Conservation (phyloP, 2,113 vertebrate genomes). For the Ptyas mucosa region DNA sequence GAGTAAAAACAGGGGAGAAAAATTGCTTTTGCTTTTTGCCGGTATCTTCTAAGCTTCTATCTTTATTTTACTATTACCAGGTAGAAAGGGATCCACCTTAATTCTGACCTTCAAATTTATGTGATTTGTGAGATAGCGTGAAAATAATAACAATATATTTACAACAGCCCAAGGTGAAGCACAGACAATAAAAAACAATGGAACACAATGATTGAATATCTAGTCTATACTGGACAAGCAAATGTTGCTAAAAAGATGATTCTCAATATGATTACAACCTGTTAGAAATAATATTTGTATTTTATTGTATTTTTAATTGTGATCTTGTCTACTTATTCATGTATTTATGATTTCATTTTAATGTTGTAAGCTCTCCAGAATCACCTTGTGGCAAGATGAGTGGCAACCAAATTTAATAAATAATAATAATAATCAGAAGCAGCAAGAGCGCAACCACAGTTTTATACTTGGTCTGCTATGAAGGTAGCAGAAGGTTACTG, state of each 20-base stretch:
- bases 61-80: constrained; percentile 10
- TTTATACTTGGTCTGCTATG: not conserved
- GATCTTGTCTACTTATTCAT: not conserved
- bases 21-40: constrained; percentile 1
- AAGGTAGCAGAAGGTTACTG: not conserved
- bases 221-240: not conserved
- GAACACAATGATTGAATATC: not conserved
- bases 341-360: not conserved
- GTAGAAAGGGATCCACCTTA: constrained; percentile 34
- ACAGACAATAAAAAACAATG: not conserved
- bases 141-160: not conserved
- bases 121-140: constrained; percentile 6
- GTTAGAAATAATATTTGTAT: not conserved
- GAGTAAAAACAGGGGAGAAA: not conserved
- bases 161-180: not conserved
- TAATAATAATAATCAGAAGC: not conserved
- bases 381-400: not conserved
- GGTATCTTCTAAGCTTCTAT: constrained; percentile 7
- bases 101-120: constrained; percentile 13
- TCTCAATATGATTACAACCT: not conserved
- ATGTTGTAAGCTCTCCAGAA: not conserved
- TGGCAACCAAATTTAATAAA: not conserved
- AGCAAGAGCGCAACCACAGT: not conserved
- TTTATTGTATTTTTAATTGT: not conserved
- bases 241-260: not conserved